Percentiles rank a stretch among this genome's conserved stretches.
Evolutionary conservation across 2,888 invertebrate species (phyloP).

Genomic region (Hypolimnas misippus): DNA sequence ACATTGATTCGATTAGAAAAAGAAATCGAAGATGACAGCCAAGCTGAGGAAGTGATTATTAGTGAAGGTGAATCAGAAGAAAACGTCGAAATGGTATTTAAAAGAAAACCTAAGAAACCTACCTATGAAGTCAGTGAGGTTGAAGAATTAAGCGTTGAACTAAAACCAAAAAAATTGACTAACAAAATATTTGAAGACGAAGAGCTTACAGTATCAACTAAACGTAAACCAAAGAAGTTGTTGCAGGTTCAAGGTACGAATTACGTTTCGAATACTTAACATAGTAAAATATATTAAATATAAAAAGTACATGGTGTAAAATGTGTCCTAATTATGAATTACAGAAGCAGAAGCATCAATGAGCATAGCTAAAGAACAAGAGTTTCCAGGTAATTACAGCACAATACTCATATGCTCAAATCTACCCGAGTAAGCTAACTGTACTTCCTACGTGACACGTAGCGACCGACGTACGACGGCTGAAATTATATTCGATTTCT

Average conservation of each 20-base stretch:
- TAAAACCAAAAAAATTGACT: conserved; percentile 74
- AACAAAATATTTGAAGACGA: conserved; percentile 85
- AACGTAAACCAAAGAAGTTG: conserved; percentile 86
- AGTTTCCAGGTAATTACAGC: conserved; percentile 82
- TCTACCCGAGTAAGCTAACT: too few species aligned
- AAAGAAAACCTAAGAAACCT: conserved; percentile 79
- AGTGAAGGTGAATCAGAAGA: conserved; percentile 86
- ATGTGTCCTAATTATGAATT: conserved; percentile 25
- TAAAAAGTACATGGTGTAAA: too few species aligned
- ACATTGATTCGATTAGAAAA: conserved; percentile 86
- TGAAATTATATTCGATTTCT: too few species aligned
- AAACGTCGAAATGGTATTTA: conserved; percentile 79
- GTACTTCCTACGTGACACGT: too few species aligned
- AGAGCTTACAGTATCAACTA: conserved; percentile 87
- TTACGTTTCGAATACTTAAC: too few species aligned
- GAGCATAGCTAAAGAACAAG: conserved; percentile 87
- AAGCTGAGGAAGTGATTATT: conserved; percentile 86
- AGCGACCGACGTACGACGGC: too few species aligned
- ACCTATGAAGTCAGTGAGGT: conserved; percentile 85
- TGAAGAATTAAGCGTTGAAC: conserved; percentile 84
- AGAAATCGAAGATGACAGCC: conserved; percentile 86
- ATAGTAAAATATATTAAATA: too few species aligned
- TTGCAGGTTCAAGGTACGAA: conserved; percentile 86
- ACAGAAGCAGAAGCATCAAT: conserved; percentile 88
- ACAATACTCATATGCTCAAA: too few species aligned